These are phyloP conservation scores for Emydura subglobosa DNA, from an alignment of 2,113 vertebrate genomes.

Conservation along the genomic window DNA sequence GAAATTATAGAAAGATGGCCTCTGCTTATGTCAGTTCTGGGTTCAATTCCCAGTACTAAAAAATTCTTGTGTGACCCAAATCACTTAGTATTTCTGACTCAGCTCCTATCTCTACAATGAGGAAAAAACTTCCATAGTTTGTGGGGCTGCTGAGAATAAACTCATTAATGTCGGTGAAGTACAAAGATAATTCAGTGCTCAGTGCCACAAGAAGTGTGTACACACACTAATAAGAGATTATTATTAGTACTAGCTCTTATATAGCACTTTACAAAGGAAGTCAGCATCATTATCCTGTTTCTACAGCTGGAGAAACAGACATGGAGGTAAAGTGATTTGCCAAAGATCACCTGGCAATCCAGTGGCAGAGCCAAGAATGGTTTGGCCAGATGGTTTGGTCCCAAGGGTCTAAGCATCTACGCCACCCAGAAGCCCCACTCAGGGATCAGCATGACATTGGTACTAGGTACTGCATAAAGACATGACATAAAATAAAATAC, in stretches of 20 bases:
- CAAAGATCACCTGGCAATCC: neutral
- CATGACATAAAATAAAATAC: neutral
- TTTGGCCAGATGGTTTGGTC: neutral
- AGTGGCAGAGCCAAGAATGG: neutral
- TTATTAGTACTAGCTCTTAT: neutral
- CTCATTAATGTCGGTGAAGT: neutral
- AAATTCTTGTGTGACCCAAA: neutral
- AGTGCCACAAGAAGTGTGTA: neutral
- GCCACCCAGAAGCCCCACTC: neutral
- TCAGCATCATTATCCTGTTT: neutral
- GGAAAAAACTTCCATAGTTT: neutral
- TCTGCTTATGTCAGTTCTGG: neutral
- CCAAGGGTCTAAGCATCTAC: neutral
- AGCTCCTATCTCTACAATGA: neutral
- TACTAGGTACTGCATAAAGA: neutral
- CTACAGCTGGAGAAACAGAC: neutral
- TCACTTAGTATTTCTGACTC: neutral
- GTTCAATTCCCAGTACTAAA: neutral
- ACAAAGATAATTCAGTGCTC: neutral
- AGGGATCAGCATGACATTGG: neutral
- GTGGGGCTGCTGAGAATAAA: neutral
- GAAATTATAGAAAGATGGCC: neutral
- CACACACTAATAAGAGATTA: neutral
- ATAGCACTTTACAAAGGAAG: neutral
- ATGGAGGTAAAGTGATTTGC: neutral